Evolutionary conservation across 2,113 vertebrate genomes (phyloP), one percentile per base, ranked within the genome.

Genomic region (Saimiri boliviensis): DNA sequence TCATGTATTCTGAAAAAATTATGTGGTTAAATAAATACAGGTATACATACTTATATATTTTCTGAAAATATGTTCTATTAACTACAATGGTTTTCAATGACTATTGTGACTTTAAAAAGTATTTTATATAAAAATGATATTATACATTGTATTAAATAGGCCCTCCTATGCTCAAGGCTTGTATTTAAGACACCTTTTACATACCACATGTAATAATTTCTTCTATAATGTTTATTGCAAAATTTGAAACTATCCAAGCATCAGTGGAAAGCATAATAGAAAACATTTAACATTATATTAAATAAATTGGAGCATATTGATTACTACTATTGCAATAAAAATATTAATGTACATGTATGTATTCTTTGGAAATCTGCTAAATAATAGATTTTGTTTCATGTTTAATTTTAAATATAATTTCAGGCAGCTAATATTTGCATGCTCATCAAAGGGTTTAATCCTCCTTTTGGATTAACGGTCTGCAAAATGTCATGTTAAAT

Each of bases 401-500:
- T 87, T 66, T 47, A 79, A 23, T 8, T 97, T 96, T 73, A n/a
- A 66, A 17, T 8, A 42, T 2, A 68, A 37, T 40, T 85, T 77
- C 25, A 58, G 14, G 14, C 47, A 85, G 54, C n/a, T 94, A 40
- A 73, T 45, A 71, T 79, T 13, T 93, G 30, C 35, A 56, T 68
- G 27, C 17, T 93, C 32, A 25, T 77, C n/a, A 9, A 3, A 84
- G n/a, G 8, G 21, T n/a, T 89, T 96, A 74, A 82, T 91, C 25
- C 23, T 54, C 45, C 47, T 54, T 10, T 0, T 19, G 35, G 66
- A 83, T 54, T 94, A 93, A 93, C 52, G 54, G 84, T 80, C 60
- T 95, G 12, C 14, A 97, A 97, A 96, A 94, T 37, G 16, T 70
- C 74, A 91, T n/a, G 27, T 91, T 86, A 93, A 96, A 97, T 73